These are phyloP conservation scores for Cyprinodon diabolis DNA, from an alignment of 2,797 vertebrate species.

Conservation along the genomic window DNA sequence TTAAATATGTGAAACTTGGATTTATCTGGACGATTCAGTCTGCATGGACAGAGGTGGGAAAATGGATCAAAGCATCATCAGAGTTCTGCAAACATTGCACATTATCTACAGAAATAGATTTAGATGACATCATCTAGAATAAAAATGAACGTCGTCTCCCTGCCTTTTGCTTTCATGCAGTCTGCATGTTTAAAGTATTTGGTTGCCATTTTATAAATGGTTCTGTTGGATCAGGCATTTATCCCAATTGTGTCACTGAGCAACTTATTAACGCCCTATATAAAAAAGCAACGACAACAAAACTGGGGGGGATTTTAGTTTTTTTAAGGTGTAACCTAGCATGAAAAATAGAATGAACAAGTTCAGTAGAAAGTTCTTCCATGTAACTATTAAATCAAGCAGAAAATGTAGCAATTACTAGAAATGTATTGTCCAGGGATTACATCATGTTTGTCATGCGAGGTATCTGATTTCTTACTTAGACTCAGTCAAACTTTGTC, in stretches of 20 bases:
- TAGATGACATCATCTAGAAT: not conserved
- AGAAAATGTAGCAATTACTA: not conserved
- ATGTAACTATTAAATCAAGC: not conserved
- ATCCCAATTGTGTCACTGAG: not conserved
- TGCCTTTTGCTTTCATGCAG: not conserved
- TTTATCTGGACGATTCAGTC: constrained; percentile 33
- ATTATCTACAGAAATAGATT: constrained; percentile 12
- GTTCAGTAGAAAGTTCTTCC: not conserved
- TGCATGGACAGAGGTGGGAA: constrained; percentile 26
- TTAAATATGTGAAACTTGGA: constrained; percentile 50
- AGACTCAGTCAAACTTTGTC: no score
- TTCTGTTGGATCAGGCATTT: not conserved
- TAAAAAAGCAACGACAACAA: not conserved
- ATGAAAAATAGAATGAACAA: not conserved
- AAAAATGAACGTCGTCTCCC: not conserved
- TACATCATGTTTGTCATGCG: not conserved
- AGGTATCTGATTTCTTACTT: not conserved
- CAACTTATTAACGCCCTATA: not conserved
- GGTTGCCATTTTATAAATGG: not conserved
- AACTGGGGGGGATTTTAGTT: not conserved
- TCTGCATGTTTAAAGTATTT: not conserved
- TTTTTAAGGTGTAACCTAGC: not conserved
- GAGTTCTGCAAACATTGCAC: constrained; percentile 10
- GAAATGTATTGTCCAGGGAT: not conserved
- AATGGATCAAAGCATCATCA: constrained; percentile 15